These are phyloP conservation scores for Ormia ochracea DNA, from an alignment of 2,888 invertebrate species.

Conservation along the genomic window DNA sequence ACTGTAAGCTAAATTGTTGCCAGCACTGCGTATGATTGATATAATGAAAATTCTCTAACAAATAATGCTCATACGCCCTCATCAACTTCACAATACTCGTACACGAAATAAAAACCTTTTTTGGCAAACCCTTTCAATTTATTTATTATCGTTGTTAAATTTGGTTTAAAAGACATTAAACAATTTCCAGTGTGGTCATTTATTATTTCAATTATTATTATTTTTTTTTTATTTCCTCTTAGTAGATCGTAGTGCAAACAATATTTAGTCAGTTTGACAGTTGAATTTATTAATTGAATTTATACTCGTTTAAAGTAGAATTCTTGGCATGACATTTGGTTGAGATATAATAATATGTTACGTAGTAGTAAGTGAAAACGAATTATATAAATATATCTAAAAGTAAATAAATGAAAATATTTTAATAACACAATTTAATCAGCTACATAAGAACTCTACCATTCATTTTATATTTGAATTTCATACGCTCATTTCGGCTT, in stretches of 20 bases:
- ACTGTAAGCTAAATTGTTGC: neutral
- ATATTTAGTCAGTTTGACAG: neutral
- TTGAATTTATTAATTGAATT: neutral
- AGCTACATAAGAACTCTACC: neutral
- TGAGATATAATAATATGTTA: neutral
- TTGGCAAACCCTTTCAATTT: neutral
- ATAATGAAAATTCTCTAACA: neutral
- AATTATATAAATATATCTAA: neutral
- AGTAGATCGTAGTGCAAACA: neutral
- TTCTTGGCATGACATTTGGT: conserved; percentile 21
- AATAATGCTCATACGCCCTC: neutral
- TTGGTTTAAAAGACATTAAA: neutral
- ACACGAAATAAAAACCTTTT: neutral
- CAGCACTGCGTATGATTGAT: neutral
- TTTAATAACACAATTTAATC: neutral
- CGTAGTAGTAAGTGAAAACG: neutral
- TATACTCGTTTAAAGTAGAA: conserved; percentile 1
- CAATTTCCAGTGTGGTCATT: too few relatives aligned
- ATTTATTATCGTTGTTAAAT: neutral
- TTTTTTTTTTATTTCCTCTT: neutral
- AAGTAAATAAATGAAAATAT: neutral
- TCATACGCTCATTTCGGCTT: conserved; percentile 33
- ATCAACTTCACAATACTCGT: neutral
- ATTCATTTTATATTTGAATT: conserved; percentile 31
- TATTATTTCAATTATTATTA: too few relatives aligned